phyloP scores from a whole-genome alignment of 2,797 vertebrate genomes.

The Pterois miles region DNA sequence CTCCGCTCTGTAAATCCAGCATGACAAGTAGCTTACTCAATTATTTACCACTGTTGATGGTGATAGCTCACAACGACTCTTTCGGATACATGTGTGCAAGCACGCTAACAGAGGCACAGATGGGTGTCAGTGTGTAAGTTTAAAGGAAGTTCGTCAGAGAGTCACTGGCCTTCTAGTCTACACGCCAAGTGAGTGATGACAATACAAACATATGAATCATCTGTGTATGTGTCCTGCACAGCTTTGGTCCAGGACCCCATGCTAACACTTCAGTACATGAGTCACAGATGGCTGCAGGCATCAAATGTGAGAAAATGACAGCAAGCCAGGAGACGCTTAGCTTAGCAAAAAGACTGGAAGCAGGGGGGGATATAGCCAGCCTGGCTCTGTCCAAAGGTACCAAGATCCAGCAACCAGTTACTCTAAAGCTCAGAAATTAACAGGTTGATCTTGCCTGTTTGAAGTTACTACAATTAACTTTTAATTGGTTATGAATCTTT shows the following conservation, averaged over 20 bases:
- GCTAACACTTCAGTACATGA: slow-evolving; percentile 23
- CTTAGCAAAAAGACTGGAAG: background rate
- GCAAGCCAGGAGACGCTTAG: background rate
- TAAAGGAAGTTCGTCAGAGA: slow-evolving; percentile 19
- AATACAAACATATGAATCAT: slow-evolving; percentile 14
- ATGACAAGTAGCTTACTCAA: slow-evolving; percentile 70
- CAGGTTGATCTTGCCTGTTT: background rate
- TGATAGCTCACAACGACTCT: slow-evolving; percentile 58
- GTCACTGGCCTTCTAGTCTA: background rate
- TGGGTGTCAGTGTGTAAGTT: slow-evolving; percentile 1
- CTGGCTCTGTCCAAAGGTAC: background rate
- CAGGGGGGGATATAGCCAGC: background rate
- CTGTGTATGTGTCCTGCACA: background rate
- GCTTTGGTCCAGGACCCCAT: slow-evolving; percentile 11
- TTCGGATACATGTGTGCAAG: background rate
- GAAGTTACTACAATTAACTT: too few relatives aligned
- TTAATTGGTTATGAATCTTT: too few relatives aligned
- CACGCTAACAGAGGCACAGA: background rate
- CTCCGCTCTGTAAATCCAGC: slow-evolving; percentile 61
- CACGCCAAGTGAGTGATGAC: slow-evolving; percentile 1
- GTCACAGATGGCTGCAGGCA: slow-evolving; percentile 18
- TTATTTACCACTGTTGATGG: slow-evolving; percentile 71
- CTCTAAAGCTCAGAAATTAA: background rate
- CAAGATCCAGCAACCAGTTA: background rate
- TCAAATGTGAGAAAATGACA: slow-evolving; percentile 11